These are phyloP conservation scores for Enteromius mattozi DNA, from an alignment of 2,797 vertebrate species.

Conservation along the genomic window DNA sequence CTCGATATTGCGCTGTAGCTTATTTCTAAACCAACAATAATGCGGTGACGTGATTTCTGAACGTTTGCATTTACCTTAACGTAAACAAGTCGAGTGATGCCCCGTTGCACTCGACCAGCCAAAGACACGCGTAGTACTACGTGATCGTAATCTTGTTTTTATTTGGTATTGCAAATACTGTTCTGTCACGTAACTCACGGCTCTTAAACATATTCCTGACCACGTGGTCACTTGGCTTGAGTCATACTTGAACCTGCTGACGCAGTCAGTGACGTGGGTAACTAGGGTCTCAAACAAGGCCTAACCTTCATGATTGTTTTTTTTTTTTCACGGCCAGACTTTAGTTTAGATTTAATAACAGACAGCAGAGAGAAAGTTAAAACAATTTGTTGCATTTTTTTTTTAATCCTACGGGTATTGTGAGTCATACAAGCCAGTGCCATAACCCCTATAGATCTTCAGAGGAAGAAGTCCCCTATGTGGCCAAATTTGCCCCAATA, in stretches of 20 bases:
- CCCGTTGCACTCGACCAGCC: neutral
- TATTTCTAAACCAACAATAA: neutral
- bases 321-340: neutral
- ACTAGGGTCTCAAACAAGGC: neutral
- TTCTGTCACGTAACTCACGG: neutral
- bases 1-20: neutral
- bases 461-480: neutral
- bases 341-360: neutral
- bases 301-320: neutral
- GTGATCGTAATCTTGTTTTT: neutral
- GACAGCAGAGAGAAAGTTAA: neutral
- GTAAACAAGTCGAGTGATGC: neutral
- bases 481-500: neutral
- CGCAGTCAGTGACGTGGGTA: neutral
- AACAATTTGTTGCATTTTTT: neutral
- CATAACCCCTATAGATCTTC: too few relatives aligned
- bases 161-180: neutral
- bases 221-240: conserved; percentile 6
- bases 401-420: neutral
- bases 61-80: neutral
- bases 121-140: neutral
- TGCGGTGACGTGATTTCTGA: neutral
- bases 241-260: neutral
- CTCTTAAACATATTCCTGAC: neutral
- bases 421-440: neutral